A percentile compares a stretch with the other conserved stretches of the same genome.
These are phyloP conservation scores for Cephus sareptanus DNA, from an alignment of 2,888 invertebrate genomes.

Conservation along the genomic window DNA sequence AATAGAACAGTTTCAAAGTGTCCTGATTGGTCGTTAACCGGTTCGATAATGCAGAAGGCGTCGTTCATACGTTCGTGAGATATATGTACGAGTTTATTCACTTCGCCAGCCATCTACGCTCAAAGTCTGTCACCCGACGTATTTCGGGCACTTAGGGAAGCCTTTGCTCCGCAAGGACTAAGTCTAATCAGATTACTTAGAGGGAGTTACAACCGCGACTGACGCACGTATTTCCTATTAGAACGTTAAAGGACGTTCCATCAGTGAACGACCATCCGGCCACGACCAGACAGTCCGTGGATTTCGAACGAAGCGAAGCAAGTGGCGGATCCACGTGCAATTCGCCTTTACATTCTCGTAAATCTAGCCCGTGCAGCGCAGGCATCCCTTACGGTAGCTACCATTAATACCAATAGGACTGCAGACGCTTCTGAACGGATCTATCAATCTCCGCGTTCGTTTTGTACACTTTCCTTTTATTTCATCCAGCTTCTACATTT, in stretches of 20 bases:
- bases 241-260: not conserved
- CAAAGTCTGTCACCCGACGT: not conserved
- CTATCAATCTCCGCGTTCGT: not conserved
- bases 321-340: not conserved
- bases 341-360: not conserved
- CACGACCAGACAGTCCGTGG: not conserved
- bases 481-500: not conserved
- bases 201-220: not conserved
- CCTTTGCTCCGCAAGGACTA: not conserved
- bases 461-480: not conserved
- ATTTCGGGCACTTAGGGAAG: not conserved
- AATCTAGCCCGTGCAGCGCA: not conserved
- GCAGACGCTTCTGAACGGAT: not conserved
- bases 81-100: not conserved
- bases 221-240: not conserved
- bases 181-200: not conserved
- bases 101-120: not conserved
- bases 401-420: not conserved
- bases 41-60: not conserved
- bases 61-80: not conserved
- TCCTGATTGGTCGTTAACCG: not conserved
- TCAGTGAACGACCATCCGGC: not conserved
- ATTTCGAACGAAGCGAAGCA: not conserved
- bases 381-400: not conserved
- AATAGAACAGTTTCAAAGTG: not conserved